Conservation (phyloP, 2,113 vertebrate species). For the Syngnathus floridae region DNA sequence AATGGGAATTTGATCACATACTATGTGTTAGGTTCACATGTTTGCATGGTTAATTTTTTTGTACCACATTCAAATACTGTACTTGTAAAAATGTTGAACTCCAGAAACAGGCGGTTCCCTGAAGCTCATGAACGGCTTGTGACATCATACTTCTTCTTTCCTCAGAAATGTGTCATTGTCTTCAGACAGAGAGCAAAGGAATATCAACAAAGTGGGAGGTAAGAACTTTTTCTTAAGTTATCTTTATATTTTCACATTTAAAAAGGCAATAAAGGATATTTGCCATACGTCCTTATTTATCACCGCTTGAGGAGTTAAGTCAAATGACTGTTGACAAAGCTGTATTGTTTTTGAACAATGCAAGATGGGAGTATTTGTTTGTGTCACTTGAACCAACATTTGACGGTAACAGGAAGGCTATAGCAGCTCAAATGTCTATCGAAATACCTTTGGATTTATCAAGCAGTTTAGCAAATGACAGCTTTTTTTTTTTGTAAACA, state of each 20-base stretch:
- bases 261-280: not conserved
- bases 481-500: not conserved
- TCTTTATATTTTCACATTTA: not conserved
- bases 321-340: conserved; percentile 2
- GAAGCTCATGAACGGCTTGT: conserved; percentile 16
- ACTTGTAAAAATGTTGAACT: not conserved
- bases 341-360: not conserved
- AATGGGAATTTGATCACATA: too few relatives aligned
- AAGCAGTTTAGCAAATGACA: not conserved
- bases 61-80: not conserved
- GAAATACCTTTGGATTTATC: not conserved
- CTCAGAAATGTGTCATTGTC: conserved; percentile 21
- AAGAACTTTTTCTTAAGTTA: conserved; percentile 1
- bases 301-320: not conserved
- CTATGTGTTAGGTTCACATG: too few relatives aligned
- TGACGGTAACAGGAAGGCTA: not conserved
- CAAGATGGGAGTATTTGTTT: too few relatives aligned
- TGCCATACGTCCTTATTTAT: not conserved
- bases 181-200: not conserved
- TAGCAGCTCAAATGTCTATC: not conserved
- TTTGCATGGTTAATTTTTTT: too few relatives aligned
- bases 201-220: conserved; percentile 22
- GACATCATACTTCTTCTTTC: conserved; percentile 45
- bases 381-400: not conserved
- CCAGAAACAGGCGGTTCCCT: conserved; percentile 21